Base-by-base conservation (phyloP, 2,113 vertebrate genomes). In the Rynchops niger region DNA sequence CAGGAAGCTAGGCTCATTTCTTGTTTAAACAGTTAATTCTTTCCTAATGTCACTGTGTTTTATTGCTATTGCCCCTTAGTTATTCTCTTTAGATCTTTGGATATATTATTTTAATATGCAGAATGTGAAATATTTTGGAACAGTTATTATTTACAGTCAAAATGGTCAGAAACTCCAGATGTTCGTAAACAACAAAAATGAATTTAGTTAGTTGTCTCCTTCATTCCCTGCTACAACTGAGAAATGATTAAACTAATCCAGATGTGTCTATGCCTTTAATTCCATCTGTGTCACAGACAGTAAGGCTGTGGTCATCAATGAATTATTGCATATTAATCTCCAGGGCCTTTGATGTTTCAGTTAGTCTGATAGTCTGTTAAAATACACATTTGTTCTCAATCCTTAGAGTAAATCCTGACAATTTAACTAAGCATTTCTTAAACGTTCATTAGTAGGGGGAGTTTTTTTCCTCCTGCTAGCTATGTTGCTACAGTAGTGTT, bases 221-320 rank as follows among this genome's bases (percentile, higher is more conserved):
- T 95, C 85, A 56, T 92, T 91, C 82, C 9, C 34, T 88, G 11
- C 63, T 90, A 50, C 85, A 95, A 95, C 56, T 77, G 77, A 86
- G 50, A 96, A 94, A 81, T 67, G 7, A 93, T 96, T 97, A 93
- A 97, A 92, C 66, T 88, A 91, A 95, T 93, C 89, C 96, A 97
- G 94, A 97, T 96, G 93, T 69, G n/a, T 69, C 65, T 86, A 26
- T 93, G 82, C 11, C 14, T 82, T 91, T 92, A 94, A 93, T 94
- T 93, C 71, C 62, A 94, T 96, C 47, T 95, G 80, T 72, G 55
- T 49, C 73, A 83, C 69, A 96, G 85, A 95, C 65, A 94, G 47
- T 53, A 89, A 88, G 42, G 21, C 84, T 93, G 50, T 91, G 55
- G 47, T 89, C 6, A 4, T 88, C 76, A 93, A 67, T 52, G 43